Evolutionary conservation across 2,113 vertebrate species (phyloP).

Genomic region (Corythoichthys haematopterus): DNA sequence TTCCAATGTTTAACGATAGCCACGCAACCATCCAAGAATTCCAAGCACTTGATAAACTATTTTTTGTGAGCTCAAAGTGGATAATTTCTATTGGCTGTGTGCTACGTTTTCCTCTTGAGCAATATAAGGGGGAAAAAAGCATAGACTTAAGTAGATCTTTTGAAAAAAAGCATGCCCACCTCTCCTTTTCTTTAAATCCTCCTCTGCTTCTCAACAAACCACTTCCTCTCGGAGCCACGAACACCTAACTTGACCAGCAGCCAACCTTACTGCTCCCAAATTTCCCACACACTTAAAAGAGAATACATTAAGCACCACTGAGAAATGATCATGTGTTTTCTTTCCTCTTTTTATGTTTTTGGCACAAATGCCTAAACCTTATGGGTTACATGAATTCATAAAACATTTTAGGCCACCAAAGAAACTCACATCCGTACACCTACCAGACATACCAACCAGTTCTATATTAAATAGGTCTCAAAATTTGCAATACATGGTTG

Average conservation of each 20-base stretch:
- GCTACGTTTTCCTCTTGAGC: constrained; percentile 58
- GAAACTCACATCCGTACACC: no score
- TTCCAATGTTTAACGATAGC: not conserved
- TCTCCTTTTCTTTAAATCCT: constrained; percentile 43
- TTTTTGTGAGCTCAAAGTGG: constrained; percentile 67
- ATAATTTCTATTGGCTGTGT: constrained; percentile 34
- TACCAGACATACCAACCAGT: no score
- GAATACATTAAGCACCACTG: not conserved
- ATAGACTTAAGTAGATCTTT: constrained; percentile 44
- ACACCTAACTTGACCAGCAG: constrained; percentile 38
- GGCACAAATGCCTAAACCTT: not conserved
- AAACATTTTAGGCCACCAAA: not conserved
- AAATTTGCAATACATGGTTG: no score
- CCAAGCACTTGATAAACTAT: constrained; percentile 70
- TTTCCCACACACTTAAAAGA: constrained; percentile 1
- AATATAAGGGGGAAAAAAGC: constrained; percentile 49
- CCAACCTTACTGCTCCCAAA: constrained; percentile 25
- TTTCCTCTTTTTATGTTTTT: not conserved
- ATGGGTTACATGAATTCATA: not conserved
- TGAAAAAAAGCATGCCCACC: constrained; percentile 40
- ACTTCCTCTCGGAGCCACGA: constrained; percentile 42
- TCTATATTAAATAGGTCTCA: no score
- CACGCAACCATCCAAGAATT: constrained; percentile 42
- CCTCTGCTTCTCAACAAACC: constrained; percentile 37
- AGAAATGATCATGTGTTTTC: not conserved